These are phyloP conservation scores for Morpho helenor DNA, from an alignment of 2,888 invertebrate species.

Conservation along the genomic window DNA sequence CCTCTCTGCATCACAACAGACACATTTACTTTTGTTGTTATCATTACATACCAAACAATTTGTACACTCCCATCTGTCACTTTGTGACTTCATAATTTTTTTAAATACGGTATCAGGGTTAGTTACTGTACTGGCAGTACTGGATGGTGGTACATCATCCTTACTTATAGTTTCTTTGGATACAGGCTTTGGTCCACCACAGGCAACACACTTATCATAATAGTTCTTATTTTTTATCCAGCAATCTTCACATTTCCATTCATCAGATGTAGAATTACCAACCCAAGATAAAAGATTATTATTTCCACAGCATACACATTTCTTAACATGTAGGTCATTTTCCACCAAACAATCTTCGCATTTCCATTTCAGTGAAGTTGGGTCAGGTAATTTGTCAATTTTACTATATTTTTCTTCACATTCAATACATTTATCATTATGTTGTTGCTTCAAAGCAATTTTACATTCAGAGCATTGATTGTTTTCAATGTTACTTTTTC, in stretches of 20 bases:
- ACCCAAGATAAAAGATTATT: conserved; percentile 11
- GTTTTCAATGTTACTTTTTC: conserved; percentile 11
- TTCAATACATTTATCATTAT: conserved; percentile 38
- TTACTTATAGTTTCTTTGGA: conserved; percentile 6
- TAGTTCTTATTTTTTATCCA: conserved; percentile 46
- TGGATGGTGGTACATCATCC: not conserved
- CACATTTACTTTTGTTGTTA: conserved; percentile 42
- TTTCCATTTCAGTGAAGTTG: conserved; percentile 40
- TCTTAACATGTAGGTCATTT: conserved; percentile 32
- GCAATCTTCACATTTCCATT: conserved; percentile 51
- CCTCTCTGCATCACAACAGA: conserved; percentile 52
- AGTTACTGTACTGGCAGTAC: conserved; percentile 16
- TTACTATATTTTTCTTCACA: conserved; percentile 37
- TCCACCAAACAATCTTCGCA: conserved; percentile 48
- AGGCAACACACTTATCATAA: conserved; percentile 47
- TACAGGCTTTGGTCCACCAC: conserved; percentile 39
- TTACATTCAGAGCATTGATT: conserved; percentile 43
- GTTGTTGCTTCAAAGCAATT: conserved; percentile 31
- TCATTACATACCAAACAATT: conserved; percentile 56
- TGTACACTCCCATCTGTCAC: conserved; percentile 56
- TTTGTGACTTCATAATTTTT: conserved; percentile 40
- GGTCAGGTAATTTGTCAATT: conserved; percentile 21
- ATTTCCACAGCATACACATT: not conserved
- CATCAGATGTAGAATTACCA: conserved; percentile 13
- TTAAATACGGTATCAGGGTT: conserved; percentile 33